Base-by-base conservation (phyloP, 2,797 vertebrate species). In the Pseudochaenichthys georgianus region DNA sequence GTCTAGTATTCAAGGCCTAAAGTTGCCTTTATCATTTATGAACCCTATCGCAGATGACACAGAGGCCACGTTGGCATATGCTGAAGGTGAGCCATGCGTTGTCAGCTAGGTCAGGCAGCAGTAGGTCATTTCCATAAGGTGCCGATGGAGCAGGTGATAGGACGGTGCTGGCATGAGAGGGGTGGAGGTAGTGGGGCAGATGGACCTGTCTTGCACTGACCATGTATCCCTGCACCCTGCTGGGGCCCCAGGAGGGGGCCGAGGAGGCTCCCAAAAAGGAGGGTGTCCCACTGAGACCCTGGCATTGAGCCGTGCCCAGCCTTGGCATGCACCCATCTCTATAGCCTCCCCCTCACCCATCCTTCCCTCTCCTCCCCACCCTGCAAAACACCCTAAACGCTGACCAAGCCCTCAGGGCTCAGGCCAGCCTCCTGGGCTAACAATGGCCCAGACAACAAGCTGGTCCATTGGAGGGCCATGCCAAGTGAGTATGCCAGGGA, bases 141-240 rank as follows among this genome's bases (percentile, higher is more conserved):
- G 90, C 84, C 81, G 82, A 87, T 78, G 80, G 89, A 90, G 91
- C 87, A 90, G 88, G 92, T 90, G 91, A 93, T 75, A 72, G 82
- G 79, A 91, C 83, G 89, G 81, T 84, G 87, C 90, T 92, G 91
- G 90, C 87, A 87, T 83, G 85, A 89, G 75, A 59, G 13, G 86
- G 84, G 75, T 84, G 80, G 86, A 88, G 87, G 90, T 84, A 87
- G 85, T 81, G 86, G 93, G 94, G 94, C 95, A 95, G 95, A 95
- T 95, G 95, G 95, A 94, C 86, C 92, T 89, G 95, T 95, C 95
- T 95, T 95, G 95, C 95, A 92, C 95, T 95, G 94, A 94, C 94
- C 93, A 90, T 84, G 91, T 83, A 87, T 93, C 91, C 84, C 86
- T 80, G 90, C 89, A 81, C 88, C 93, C 91, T 68, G 90, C 93